Evolutionary conservation across 2,888 invertebrate genomes (phyloP), one percentile per base, ranked within the genome.

Genomic region (Camptogramma bilineatum): DNA sequence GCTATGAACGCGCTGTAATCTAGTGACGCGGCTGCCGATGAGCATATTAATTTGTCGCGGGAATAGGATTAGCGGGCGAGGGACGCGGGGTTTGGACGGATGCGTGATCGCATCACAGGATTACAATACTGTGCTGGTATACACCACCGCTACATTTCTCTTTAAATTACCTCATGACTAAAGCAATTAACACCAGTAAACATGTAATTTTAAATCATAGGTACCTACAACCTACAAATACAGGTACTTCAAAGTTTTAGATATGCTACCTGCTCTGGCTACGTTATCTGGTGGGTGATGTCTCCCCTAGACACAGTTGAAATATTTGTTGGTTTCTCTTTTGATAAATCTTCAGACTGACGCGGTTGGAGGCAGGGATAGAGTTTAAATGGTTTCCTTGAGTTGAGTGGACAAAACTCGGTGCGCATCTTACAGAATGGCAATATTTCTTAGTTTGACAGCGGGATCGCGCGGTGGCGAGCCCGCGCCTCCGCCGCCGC

Each of bases 41-140:
- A 91, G 89, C 92, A 90, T 91, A 91, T 91, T 91, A 91, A 92
- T 92, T 90, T 91, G 91, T 91, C 87, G 86, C 87, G 86, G 86
- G 84, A 85, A 90, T 86, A 84, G 91, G 91, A 91, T 92, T 91
- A 91, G 84, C 83, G 80, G 82, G 74, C 79, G 71, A 66, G 66
- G 72, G 73, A 78, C 73, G 78, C 69, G 61, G 70, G 60, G 73
- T 67, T 73, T 13, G 34, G 71, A 72, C 70, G 77, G 74, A 73
- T 75, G 78, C 77, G 79, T 79, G 84, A 84, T 82, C 81, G 78
- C 83, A 86, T 85, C 83, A 81, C 79, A 66, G 70, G 59, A 70
- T 70, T 72, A 70, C 66, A 62, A 54, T 31, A 46, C 63, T 78
- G 75, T 80, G 75, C 78, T 81, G 73, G 79, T 82, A 78, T 76